Conservation (phyloP, 2,888 invertebrate species). For the Loripinus fragilis region DNA sequence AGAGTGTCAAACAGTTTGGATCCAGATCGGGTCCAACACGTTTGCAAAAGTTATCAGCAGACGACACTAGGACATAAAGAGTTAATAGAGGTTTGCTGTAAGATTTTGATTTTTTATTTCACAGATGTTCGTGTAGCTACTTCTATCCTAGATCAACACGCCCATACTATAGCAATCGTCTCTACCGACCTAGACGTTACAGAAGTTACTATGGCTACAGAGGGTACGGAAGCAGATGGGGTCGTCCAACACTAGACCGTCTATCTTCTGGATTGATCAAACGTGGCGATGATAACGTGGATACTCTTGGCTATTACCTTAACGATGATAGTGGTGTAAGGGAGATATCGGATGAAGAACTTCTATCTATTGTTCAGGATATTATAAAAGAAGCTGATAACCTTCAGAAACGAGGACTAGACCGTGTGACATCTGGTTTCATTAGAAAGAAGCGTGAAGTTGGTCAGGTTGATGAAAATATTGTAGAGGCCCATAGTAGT, state of each 20-base stretch:
- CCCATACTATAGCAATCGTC: not conserved
- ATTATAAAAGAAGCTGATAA: not conserved
- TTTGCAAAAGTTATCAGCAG: too few species aligned
- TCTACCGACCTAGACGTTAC: conserved; percentile 1
- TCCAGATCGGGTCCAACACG: too few species aligned
- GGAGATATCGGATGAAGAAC: not conserved
- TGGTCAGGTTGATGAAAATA: not conserved
- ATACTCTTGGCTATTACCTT: not conserved
- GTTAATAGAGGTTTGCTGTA: too few species aligned
- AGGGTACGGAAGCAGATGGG: not conserved
- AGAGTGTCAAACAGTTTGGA: too few species aligned
- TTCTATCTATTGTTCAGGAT: not conserved
- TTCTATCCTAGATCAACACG: not conserved
- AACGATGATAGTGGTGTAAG: not conserved
- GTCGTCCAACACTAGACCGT: not conserved
- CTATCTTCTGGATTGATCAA: conserved; percentile 2
- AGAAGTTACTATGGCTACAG: not conserved
- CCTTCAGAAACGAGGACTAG: not conserved
- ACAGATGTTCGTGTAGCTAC: not conserved
- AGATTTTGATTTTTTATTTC: not conserved
- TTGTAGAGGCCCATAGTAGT: not conserved
- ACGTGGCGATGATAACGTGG: not conserved
- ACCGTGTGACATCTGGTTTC: not conserved
- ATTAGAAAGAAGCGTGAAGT: not conserved
- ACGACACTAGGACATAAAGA: too few species aligned